Base-by-base conservation (phyloP, 2,888 invertebrate genomes). In the Ophioninae sp. region DNA sequence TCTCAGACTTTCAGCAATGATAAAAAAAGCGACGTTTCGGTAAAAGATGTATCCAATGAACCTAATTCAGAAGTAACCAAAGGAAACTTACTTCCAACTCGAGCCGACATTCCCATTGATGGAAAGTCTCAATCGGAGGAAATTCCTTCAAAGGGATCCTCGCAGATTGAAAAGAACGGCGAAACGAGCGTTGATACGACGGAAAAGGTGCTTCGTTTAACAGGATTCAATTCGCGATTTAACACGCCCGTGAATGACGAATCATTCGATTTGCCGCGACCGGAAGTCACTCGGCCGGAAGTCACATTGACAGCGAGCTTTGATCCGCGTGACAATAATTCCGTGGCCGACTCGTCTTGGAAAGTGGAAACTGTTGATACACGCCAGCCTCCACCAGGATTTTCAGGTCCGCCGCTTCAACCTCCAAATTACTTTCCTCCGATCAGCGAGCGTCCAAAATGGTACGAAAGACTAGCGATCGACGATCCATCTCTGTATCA, bases 401-500 rank as follows among this genome's bases (percentile, higher is more conserved):
- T 71, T 13, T 37, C 20, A 10, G 2, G n/a, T 1, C 22, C 37
- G 6, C 8, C 39, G n/a, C 30, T n/a, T 5, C 6, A 17, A 10
- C 56, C 69, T 0, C 8, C 8, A 6, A 8, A 9, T 13, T 22
- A 63, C 44, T 30, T 3, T 10, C 44, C 44, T 20, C 8, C 23
- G 41, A 41, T 30, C 0, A 20, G 0, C 17, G 74, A 69, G 17
- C 51, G 17, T 23, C 44, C 44, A 44, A 30, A 0, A 6, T 2
- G 23, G 8, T 67, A 77, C 51, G 41, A 77, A 0, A 37, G 39
- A 1, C 17, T 81, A 22, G 65, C 61, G 13, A 39, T 23, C 6
- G 8, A 41, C 63, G 83, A 83, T 72, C 83, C 83, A 3, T 41
- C 73, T 67, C 76, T 83, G 2, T 59, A 76, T 63, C 61, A 65